Conservation (phyloP, 2,797 vertebrate genomes). For the Sebastes trivittatus region DNA sequence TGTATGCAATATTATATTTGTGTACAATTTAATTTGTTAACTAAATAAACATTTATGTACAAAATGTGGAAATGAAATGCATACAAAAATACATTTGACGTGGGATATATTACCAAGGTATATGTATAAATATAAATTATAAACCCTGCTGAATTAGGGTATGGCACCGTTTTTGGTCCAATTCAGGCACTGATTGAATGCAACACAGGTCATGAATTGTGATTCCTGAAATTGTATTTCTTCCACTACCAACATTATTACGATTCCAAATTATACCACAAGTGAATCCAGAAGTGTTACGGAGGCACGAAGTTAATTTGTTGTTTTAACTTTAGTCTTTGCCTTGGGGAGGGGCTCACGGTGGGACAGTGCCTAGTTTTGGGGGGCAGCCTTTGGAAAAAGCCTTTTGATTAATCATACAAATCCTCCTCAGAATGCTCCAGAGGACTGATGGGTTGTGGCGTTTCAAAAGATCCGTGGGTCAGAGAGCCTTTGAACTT, state of each 20-base stretch:
- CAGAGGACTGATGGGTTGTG: slow-evolving; percentile 75
- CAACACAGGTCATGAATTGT: too few species aligned
- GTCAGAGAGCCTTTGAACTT: slow-evolving; percentile 78
- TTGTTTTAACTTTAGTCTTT: slow-evolving; percentile 20
- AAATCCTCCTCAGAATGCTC: slow-evolving; percentile 69
- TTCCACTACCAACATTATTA: not conserved
- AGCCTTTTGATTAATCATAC: slow-evolving; percentile 71
- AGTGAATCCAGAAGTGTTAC: slow-evolving; percentile 4
- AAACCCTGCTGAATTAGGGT: too few species aligned
- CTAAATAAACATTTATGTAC: too few species aligned
- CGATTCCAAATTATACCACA: not conserved
- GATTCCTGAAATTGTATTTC: not conserved
- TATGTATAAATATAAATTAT: too few species aligned
- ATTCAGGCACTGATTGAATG: too few species aligned
- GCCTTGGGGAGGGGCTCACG: not conserved
- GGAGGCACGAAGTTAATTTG: slow-evolving; percentile 30
- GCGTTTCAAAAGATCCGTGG: slow-evolving; percentile 73
- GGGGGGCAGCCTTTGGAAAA: slow-evolving; percentile 11
- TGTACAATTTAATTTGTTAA: too few species aligned
- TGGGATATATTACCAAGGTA: too few species aligned
- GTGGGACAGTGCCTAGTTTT: slow-evolving; percentile 10
- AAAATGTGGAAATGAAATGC: too few species aligned
- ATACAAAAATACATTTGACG: too few species aligned
- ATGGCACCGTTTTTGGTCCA: too few species aligned
- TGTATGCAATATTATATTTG: too few species aligned